Evolutionary conservation across 2,888 invertebrate species (phyloP).

Genomic region (Ellobium chinense): DNA sequence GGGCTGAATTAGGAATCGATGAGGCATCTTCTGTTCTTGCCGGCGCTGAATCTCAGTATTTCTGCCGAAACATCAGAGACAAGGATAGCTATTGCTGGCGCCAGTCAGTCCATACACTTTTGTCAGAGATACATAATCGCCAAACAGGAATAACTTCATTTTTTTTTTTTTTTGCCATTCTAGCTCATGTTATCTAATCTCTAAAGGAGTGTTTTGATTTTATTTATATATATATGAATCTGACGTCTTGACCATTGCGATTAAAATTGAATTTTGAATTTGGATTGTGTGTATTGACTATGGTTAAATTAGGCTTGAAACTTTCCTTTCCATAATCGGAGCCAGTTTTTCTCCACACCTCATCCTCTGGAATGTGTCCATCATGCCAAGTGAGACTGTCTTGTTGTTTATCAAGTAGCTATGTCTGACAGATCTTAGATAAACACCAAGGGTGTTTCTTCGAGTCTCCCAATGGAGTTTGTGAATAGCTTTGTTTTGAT

Average conservation of each 20-base stretch:
- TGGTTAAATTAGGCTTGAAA: not conserved
- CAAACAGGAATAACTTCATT: conserved; percentile 1
- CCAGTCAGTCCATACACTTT: conserved; percentile 21
- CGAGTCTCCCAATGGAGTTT: not conserved
- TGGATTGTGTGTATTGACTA: not conserved
- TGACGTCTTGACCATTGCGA: not conserved
- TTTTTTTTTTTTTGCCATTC: not conserved
- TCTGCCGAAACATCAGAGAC: conserved; percentile 22
- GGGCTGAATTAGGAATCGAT: no score
- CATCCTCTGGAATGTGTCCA: not conserved
- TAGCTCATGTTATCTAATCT: not conserved
- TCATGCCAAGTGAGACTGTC: not conserved
- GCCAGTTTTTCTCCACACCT: not conserved
- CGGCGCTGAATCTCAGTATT: no score
- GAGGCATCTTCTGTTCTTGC: no score
- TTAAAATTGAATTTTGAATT: no score
- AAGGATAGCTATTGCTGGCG: not conserved
- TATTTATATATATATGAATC: not conserved
- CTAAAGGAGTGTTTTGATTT: not conserved
- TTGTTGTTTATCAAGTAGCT: not conserved
- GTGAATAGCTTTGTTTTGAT: not conserved
- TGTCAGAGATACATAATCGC: not conserved
- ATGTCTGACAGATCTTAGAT: not conserved
- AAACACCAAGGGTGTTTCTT: not conserved
- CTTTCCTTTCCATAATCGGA: not conserved